phyloP scores from a whole-genome alignment of 2,113 vertebrate species.

The Proteles cristata region DNA sequence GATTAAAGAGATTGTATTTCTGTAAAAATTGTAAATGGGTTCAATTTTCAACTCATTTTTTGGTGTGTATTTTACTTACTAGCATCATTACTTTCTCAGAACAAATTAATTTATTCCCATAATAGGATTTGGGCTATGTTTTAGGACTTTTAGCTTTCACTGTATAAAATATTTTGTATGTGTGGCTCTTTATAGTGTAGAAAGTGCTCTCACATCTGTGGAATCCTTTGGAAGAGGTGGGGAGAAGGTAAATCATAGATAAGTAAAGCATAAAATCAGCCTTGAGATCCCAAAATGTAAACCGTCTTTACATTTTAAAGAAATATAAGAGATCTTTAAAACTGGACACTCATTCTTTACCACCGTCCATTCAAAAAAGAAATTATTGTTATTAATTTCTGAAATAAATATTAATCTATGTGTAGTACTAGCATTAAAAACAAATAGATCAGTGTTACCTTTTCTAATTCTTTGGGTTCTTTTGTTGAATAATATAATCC shows the following conservation, averaged over 20 bases:
- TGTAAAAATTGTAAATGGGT: background rate
- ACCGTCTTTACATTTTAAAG: background rate
- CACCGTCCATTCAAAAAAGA: background rate
- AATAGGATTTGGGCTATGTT: background rate
- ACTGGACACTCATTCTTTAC: background rate
- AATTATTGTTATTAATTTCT: background rate
- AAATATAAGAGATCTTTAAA: background rate
- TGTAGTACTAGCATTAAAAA: background rate
- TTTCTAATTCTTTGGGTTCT: constrained; percentile 84
- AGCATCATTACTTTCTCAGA: background rate
- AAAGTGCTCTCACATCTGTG: background rate
- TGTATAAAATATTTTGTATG: background rate
- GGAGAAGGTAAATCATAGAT: background rate
- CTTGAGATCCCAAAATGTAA: background rate
- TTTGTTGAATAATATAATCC: constrained; percentile 89
- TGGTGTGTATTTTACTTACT: background rate
- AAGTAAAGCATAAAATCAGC: background rate
- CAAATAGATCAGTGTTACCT: constrained; percentile 79
- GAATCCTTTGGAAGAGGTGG: background rate
- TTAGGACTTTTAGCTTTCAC: background rate
- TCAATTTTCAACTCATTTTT: background rate
- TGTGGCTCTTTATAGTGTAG: background rate
- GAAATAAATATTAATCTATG: background rate
- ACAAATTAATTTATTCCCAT: background rate
- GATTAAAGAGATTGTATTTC: background rate